Evolutionary conservation across 2,113 vertebrate species (phyloP).

Genomic region (Meles meles): DNA sequence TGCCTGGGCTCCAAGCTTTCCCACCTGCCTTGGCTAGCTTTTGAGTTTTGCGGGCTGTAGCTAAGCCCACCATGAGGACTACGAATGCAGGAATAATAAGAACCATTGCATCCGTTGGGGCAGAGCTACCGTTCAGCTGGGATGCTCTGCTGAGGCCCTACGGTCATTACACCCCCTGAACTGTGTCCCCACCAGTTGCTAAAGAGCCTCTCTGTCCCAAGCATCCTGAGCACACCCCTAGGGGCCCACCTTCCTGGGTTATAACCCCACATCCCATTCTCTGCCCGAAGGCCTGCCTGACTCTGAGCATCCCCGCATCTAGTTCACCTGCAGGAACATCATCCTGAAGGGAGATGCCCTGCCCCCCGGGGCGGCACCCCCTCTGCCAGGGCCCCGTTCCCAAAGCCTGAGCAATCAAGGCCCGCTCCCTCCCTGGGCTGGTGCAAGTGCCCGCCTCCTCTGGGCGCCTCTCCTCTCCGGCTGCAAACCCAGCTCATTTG

Average conservation of each 20-base stretch:
- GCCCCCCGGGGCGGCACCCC: background rate
- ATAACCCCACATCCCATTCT: background rate
- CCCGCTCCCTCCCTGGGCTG: conserved; percentile 22
- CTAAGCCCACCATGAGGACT: background rate
- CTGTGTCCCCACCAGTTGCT: background rate
- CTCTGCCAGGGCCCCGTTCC: background rate
- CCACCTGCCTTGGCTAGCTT: background rate
- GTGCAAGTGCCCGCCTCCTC: conserved; percentile 73
- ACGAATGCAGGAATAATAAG: background rate
- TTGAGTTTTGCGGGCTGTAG: background rate
- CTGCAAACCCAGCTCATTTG: conserved; percentile 86
- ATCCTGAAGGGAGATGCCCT: background rate
- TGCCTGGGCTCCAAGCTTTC: background rate
- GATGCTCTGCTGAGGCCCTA: background rate
- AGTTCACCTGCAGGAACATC: background rate
- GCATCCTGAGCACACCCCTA: background rate
- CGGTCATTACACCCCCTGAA: background rate
- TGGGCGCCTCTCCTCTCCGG: conserved; percentile 77
- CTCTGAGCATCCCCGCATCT: background rate
- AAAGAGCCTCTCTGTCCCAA: background rate
- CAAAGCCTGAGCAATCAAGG: conserved; percentile 47
- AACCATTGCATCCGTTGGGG: background rate
- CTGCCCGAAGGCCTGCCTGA: background rate
- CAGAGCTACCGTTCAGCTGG: background rate
- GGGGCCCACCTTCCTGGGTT: background rate